Evolutionary conservation across 2,888 invertebrate species (phyloP).

Genomic region (Onthophagus sagittarius): DNA sequence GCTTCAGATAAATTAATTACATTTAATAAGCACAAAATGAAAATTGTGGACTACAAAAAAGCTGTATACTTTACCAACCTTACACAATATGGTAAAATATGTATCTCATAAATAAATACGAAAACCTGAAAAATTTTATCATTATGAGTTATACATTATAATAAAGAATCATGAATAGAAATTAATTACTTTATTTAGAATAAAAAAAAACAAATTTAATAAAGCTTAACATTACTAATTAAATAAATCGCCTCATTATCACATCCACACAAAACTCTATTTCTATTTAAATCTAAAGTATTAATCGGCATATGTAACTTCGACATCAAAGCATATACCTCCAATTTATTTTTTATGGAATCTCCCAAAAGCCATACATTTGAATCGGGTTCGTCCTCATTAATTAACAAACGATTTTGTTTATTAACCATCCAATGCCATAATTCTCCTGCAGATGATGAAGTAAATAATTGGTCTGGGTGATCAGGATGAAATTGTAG

Average conservation of each 20-base stretch:
- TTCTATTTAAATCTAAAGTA: conserved; percentile 71
- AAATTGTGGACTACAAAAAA: too few species aligned
- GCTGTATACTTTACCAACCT: too few species aligned
- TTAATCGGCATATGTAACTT: conserved; percentile 77
- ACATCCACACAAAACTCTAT: conserved; percentile 75
- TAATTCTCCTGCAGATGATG: conserved; percentile 76
- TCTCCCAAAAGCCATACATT: conserved; percentile 67
- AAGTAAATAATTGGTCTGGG: conserved; percentile 79
- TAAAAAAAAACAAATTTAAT: conserved; percentile 4
- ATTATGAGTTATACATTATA: too few species aligned
- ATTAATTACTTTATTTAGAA: neutral
- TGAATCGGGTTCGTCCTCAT: conserved; percentile 33
- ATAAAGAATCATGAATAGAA: too few species aligned
- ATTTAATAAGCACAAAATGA: too few species aligned
- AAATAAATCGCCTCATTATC: conserved; percentile 88
- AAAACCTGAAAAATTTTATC: too few species aligned
- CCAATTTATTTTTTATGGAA: conserved; percentile 64
- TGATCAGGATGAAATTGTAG: conserved; percentile 82
- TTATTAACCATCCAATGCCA: conserved; percentile 84
- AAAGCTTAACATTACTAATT: conserved; percentile 58
- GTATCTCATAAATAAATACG: too few species aligned
- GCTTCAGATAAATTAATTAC: too few species aligned
- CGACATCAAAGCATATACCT: conserved; percentile 70
- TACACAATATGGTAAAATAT: too few species aligned
- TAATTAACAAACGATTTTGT: conserved; percentile 22